Conservation (phyloP, 2,113 vertebrate species). For the Pedetes capensis region DNA sequence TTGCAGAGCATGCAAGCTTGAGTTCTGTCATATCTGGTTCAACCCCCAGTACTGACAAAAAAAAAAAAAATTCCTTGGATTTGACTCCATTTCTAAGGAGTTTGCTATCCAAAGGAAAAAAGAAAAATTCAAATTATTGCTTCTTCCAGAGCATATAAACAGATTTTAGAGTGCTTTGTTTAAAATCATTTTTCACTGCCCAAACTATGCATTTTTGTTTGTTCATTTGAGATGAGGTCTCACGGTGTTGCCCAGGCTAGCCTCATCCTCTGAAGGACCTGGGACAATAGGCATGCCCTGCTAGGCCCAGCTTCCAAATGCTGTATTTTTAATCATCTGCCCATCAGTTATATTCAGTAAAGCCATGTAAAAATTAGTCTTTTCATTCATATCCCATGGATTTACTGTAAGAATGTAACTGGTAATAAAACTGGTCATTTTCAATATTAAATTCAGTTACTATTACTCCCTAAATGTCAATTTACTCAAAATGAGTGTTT, state of each 20-base stretch:
- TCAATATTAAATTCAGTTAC: conserved; percentile 25
- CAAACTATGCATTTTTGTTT: neutral
- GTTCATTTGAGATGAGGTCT: neutral
- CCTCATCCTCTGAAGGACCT: neutral
- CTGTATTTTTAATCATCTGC: neutral
- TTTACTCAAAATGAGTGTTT: conserved; percentile 4
- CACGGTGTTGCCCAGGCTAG: neutral
- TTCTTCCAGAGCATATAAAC: neutral
- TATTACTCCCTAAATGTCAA: neutral
- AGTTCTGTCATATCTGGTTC: too few relatives aligned
- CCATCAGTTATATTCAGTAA: neutral
- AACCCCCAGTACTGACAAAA: too few relatives aligned
- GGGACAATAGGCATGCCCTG: neutral
- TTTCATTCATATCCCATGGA: neutral
- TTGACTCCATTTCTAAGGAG: neutral
- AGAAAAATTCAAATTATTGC: neutral
- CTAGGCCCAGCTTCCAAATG: neutral
- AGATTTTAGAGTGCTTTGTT: neutral
- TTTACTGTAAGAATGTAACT: neutral
- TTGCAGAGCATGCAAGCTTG: too few relatives aligned
- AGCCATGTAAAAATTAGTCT: neutral
- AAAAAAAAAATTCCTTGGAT: neutral
- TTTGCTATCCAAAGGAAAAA: conserved; percentile 7
- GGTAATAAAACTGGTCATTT: neutral
- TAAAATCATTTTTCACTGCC: neutral